Evolutionary conservation across 1,140 invertebrate genomes (phyloP).

Genomic region (Branchinecta lynchi): DNA sequence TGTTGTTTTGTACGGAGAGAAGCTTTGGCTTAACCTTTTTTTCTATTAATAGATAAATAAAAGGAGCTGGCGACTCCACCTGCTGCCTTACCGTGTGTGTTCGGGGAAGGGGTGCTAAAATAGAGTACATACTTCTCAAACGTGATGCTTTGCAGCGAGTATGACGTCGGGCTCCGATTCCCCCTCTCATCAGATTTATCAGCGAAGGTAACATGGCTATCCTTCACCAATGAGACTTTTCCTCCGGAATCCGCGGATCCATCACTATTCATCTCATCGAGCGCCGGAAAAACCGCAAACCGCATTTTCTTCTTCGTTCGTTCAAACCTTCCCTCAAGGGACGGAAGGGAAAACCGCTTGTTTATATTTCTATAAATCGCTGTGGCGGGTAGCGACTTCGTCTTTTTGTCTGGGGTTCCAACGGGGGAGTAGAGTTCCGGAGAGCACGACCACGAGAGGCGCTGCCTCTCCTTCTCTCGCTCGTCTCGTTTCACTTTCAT

Average conservation of each 20-base stretch:
- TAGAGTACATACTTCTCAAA: neutral
- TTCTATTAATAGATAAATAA: too few relatives aligned
- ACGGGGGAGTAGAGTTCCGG: neutral
- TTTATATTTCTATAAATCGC: neutral
- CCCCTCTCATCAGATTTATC: neutral
- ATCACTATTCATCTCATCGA: neutral
- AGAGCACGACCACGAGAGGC: neutral
- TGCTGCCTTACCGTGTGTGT: too few relatives aligned
- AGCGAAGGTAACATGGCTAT: neutral
- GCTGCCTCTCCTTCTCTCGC: neutral
- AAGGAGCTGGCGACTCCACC: too few relatives aligned
- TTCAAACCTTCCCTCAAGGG: neutral
- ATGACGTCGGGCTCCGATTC: neutral
- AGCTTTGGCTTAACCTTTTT: too few relatives aligned
- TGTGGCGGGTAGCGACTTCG: neutral
- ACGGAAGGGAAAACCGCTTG: neutral
- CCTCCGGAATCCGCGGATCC: neutral
- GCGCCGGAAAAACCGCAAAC: neutral
- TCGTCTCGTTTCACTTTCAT: slow-evolving; percentile 4
- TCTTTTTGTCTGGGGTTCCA: neutral
- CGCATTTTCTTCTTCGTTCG: neutral
- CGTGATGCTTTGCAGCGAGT: neutral
- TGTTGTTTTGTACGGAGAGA: too few relatives aligned
- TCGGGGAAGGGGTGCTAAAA: too few relatives aligned
- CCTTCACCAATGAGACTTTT: neutral